These are phyloP conservation scores for Excalfactoria chinensis DNA, from an alignment of 2,113 vertebrate species.

Conservation along the genomic window DNA sequence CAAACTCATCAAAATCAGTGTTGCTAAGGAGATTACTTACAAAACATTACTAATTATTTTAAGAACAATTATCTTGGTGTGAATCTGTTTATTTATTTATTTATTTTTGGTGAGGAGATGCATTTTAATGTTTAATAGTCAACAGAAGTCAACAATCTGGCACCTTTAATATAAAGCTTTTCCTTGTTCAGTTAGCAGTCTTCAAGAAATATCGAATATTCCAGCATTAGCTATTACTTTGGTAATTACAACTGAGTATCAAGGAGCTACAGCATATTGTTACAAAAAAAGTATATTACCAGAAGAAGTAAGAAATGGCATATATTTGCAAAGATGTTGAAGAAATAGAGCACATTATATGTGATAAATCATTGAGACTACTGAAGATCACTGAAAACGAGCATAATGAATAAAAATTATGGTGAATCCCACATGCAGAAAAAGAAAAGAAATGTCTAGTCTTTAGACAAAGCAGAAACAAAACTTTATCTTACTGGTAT, in stretches of 20 bases:
- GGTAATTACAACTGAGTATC: not conserved
- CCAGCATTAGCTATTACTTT: not conserved
- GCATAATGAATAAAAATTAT: not conserved
- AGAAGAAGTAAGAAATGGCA: not conserved
- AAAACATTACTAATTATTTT: not conserved
- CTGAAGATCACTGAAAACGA: conserved; percentile 19
- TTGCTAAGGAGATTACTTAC: not conserved
- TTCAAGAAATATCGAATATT: conserved; percentile 3
- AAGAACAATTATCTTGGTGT: not conserved
- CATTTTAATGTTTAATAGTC: not conserved
- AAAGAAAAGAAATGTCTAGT: not conserved
- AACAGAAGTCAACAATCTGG: not conserved
- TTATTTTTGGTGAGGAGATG: too few species aligned
- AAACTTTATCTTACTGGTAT: not conserved
- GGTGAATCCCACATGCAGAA: not conserved
- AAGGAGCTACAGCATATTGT: not conserved
- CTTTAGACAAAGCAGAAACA: not conserved
- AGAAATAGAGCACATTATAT: not conserved
- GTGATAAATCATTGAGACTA: conserved; percentile 20
- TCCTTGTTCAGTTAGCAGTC: not conserved
- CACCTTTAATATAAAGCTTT: not conserved
- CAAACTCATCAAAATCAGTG: not conserved
- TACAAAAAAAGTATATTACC: not conserved
- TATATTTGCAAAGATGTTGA: conserved; percentile 27
- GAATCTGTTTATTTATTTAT: too few species aligned